Base-by-base conservation (phyloP, 2,888 invertebrate genomes). In the Cataglyphis livida region DNA sequence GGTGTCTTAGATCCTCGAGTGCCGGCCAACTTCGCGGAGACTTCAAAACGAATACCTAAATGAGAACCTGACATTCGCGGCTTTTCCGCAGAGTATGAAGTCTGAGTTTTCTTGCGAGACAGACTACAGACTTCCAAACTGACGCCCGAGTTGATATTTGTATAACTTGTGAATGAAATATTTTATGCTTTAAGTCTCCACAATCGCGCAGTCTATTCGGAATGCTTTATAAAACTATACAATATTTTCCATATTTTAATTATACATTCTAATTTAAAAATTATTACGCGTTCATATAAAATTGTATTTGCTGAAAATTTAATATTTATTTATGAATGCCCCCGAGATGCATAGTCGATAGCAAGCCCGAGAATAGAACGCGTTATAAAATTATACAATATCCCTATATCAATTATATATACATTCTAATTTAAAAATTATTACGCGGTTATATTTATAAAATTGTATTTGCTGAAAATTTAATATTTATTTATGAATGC, bases 31-130 rank as follows among this genome's bases (percentile, higher is more conserved):
- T 78, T 78, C 18, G 54, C 18, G 78, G 4, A 25, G 59, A 78
- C 73, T 78, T 78, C 57, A 71, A 71, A 78, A 78, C 57, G 78
- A 78, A 78, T 78, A 78, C 41, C 25, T 57, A 78, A 78, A 78
- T 71, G 78, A 78, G 59, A 78, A 78, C 32, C 78, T 71, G 73
- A 78, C 78, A 59, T 71, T 59, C 71, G 73, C 35, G 78, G 59
- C 71, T 70, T 57, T 59, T 78, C 76, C 41, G 5, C 21, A 57
- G 7, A 9, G n/a, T 28, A 28, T 12, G 10, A 44, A 71, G 41
- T 71, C 73, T 32, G 73, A 78, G 35, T 71, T 78, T 78, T 71
- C 78, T 59, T 78, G 25, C 59, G 10, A 59, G 78, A 78, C 59
- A 68, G 70, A 78, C 71, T 78, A 44, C 78, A 57, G 44, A 71